phyloP scores from a whole-genome alignment of 2,113 vertebrate species.

The Verasper variegatus region DNA sequence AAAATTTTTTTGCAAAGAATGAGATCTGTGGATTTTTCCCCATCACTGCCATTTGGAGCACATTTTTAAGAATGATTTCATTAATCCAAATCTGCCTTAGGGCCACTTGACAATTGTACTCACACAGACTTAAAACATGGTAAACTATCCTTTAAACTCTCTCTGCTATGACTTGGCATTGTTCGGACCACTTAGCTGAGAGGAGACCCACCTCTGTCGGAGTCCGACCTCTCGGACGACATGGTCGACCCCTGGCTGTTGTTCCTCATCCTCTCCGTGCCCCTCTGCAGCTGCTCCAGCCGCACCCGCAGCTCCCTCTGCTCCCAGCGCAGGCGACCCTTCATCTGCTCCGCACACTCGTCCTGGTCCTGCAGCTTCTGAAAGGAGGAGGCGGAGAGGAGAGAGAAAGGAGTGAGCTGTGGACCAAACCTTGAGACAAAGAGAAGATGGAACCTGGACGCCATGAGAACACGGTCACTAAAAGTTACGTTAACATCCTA shows the following conservation, averaged over 20 bases:
- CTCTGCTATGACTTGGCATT: not conserved
- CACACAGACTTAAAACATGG: too few species aligned
- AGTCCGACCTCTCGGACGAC: conserved; percentile 90
- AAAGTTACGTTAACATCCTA: too few species aligned
- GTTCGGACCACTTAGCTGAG: not conserved
- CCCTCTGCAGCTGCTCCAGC: conserved; percentile 85
- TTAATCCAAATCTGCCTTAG: not conserved
- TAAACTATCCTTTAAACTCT: not conserved
- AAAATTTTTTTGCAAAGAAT: not conserved
- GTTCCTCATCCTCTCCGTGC: conserved; percentile 82
- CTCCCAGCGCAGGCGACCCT: conserved; percentile 86
- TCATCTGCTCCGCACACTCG: conserved; percentile 83
- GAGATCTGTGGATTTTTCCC: not conserved
- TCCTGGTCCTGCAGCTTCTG: conserved; percentile 94
- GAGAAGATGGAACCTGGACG: not conserved
- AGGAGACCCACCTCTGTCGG: conserved; percentile 84
- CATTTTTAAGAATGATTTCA: too few species aligned
- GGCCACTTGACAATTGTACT: not conserved
- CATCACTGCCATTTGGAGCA: too few species aligned
- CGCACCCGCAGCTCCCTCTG: conserved; percentile 86
- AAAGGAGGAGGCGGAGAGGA: not conserved
- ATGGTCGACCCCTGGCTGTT: conserved; percentile 89
- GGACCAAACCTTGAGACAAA: not conserved
- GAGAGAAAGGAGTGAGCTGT: not conserved
- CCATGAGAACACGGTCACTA: not conserved